Evolutionary conservation across 2,797 vertebrate genomes (phyloP), one percentile per base, ranked within the genome.

Genomic region (Peromyscus nudipes): DNA sequence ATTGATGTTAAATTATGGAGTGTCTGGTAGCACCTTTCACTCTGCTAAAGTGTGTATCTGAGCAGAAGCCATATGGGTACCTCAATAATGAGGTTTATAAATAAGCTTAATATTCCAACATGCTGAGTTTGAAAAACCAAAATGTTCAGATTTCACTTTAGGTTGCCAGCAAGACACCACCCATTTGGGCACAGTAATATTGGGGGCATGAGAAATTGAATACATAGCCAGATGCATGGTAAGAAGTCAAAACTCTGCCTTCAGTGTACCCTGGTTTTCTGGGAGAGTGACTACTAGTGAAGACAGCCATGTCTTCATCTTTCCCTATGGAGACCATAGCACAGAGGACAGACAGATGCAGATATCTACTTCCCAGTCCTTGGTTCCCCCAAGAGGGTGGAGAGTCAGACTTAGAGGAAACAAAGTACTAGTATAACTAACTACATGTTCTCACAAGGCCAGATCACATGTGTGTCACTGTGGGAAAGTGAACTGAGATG

Each of bases 101-200:
- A 96, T 73, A 96, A 94, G 75, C 69, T 77, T 96, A 97, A 91
- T 96, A 96, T 76, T 89, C 83, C 52, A 97, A 95, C 52, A 87
- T 95, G 25, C 83, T 94, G 71, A 65, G 87, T 96, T 84, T 84
- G 62, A 82, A 57, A 91, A 95, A 29, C 60, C 34, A 83, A 90
- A 93, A 88, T 52, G 79, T 40, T 49, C 46, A 95, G 55, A 64
- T 25, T 49, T 86, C 17, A 29, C 71, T 86, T 96, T 88, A 92
- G 88, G 89, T 7, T 93, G 83, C 89, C 71, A 93, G 76, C 88
- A 95, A 93, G 77, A 57, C 27, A 77, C 46, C 67, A 94, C 88
- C 69, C 65, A 76, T 85, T 40, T 79, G 77, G 77, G 43, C 88
- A 90, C 71, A 65, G 57, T 67, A 80, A 60, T 79, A 81, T 62